Base-by-base conservation (phyloP, 2,888 invertebrate species). In the Apodemia duryi region DNA sequence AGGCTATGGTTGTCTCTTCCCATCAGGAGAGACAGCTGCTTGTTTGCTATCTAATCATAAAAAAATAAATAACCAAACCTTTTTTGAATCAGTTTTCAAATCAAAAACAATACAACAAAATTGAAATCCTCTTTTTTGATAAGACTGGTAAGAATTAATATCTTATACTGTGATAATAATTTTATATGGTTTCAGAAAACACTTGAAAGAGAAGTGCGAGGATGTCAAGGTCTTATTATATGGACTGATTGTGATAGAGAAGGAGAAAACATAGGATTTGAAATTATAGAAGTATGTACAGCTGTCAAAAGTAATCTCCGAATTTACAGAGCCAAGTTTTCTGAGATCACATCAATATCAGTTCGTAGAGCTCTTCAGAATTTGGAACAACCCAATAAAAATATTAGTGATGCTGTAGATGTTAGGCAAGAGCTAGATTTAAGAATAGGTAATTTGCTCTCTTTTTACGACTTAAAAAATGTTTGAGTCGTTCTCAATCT, bases 171-270 rank as follows among this genome's bases (percentile, higher is more conserved):
- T 28, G 3, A 21, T 4, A 21, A 9, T 52, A 21, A 52, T 7
- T 32, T 28, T 9, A 64, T 69, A 67, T 66, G 60, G 4, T 85
- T 90, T 2, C 77, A 96, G 93, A 94, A 90, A 85, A 95, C 96
- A 4, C 81, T 96, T 73, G 95, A 96, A 82, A 90, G 93, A 73
- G 95, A 96, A 91, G 88, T 95, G 2, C 84, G 92, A 28, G 79
- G 85, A 49, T 96, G 96, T 75, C 89, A 94, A 72, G 94, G 95
- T 0, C 92, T 99, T 4, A 96, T 99, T 28, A 97, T 99, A 74
- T 99, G 99, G 99, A 99, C 99, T 1, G 99, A 99, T 97, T 98
- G 99, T 92, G 99, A 99, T 92, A 94, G 99, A 86, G 99, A 99
- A 93, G 99, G 99, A 43, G 99, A 99, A 88, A 99, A 99, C 83